Conservation (phyloP, 1,140 invertebrate genomes). For the Drosophila auraria region DNA sequence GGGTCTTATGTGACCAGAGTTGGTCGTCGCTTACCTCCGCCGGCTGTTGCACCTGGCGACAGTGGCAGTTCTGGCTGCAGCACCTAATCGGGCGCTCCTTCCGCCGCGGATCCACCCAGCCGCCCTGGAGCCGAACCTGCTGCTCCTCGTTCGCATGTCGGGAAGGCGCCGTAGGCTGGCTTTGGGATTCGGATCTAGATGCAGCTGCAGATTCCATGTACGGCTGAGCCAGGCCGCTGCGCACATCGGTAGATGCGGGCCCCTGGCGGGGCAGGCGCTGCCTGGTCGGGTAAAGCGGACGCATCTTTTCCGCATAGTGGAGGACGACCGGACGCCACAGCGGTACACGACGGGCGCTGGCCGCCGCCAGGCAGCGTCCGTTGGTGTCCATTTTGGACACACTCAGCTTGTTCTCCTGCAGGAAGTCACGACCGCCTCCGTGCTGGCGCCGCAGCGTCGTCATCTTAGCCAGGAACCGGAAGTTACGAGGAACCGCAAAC, state of each 20-base stretch:
- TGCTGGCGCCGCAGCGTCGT: conserved; percentile 12
- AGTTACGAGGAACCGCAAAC: neutral
- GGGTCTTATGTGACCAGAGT: no score
- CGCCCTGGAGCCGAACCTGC: no score
- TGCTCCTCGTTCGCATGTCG: no score
- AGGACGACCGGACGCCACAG: conserved; percentile 46
- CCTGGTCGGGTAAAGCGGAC: conserved; percentile 1
- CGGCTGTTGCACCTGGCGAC: no score
- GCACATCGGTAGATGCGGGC: neutral
- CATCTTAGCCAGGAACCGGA: neutral
- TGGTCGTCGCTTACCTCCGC: no score
- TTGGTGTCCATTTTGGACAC: conserved; percentile 27
- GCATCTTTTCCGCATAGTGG: conserved; percentile 33
- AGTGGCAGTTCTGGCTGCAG: no score
- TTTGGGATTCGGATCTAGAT: no score
- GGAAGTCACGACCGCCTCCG: conserved; percentile 40
- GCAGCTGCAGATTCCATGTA: conserved; percentile 12
- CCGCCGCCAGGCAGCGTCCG: conserved; percentile 10
- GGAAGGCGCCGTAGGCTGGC: no score
- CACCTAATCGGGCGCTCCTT: no score
- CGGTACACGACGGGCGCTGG: conserved; percentile 15
- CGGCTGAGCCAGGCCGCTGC: conserved; percentile 30
- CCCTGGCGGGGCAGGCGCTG: neutral
- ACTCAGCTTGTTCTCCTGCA: conserved; percentile 38
- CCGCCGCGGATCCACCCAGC: no score